These are phyloP conservation scores for Drosophila suboccidentalis DNA, from an alignment of 2,888 invertebrate species.

Conservation along the genomic window DNA sequence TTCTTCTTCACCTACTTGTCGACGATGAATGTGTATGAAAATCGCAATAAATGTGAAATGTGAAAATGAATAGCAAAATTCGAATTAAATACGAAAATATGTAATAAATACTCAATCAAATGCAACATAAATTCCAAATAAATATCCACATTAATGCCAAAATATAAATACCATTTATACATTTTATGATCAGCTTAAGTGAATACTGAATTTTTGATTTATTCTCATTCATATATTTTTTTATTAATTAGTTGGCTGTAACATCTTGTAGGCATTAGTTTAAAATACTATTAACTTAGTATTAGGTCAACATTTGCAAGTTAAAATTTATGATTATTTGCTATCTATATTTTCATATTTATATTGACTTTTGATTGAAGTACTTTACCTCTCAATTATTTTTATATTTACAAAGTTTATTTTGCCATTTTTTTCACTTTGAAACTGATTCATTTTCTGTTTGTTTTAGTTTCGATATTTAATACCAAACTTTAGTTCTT, in stretches of 20 bases:
- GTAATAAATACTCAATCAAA: constrained; percentile 48
- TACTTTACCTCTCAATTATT: too few species aligned
- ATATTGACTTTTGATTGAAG: neutral
- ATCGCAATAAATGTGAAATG: constrained; percentile 56
- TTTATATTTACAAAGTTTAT: neutral
- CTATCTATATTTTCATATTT: neutral
- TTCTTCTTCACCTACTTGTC: neutral
- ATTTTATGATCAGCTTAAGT: constrained; percentile 22
- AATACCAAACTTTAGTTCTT: too few species aligned
- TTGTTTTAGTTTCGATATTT: too few species aligned
- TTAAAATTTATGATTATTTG: neutral
- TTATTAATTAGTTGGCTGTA: constrained; percentile 8
- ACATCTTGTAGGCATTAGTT: neutral
- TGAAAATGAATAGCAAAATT: constrained; percentile 51
- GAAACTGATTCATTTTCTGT: neutral
- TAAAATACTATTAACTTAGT: neutral
- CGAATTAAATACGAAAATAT: constrained; percentile 56
- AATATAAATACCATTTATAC: constrained; percentile 38
- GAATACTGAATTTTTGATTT: constrained; percentile 14
- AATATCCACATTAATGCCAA: constrained; percentile 48
- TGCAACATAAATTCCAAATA: constrained; percentile 56
- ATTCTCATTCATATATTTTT: constrained; percentile 1
- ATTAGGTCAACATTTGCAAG: neutral
- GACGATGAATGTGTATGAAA: constrained; percentile 36
- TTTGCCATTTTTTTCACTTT: neutral